Conservation (phyloP, 2,113 vertebrate genomes). For the Uropsilus gracilis region DNA sequence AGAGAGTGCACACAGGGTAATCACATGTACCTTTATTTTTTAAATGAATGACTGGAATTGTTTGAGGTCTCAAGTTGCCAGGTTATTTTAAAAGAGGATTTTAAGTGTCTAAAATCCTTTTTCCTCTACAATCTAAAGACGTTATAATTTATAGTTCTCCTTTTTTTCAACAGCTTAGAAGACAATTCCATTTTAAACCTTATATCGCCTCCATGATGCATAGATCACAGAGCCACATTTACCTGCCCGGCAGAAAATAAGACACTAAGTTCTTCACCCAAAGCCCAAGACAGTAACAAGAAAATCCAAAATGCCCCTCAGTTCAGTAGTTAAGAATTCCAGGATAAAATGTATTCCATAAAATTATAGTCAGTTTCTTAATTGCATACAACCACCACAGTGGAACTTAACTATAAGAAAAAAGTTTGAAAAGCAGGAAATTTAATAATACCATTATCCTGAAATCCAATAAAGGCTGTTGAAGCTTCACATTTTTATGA, state of each 20-base stretch:
- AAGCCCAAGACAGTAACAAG: background rate
- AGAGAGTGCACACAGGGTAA: background rate
- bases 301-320: background rate
- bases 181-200: background rate
- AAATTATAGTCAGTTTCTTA: background rate
- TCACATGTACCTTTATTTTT: background rate
- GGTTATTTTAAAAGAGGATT: background rate
- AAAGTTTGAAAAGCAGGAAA: constrained; percentile 66
- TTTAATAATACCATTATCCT: constrained; percentile 63
- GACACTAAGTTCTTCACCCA: background rate
- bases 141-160: background rate
- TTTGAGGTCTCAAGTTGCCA: background rate
- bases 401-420: constrained; percentile 51
- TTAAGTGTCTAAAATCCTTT: background rate
- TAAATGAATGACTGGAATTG: background rate
- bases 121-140: background rate
- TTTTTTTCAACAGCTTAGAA: background rate
- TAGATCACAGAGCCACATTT: background rate
- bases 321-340: background rate
- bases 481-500: constrained; percentile 64
- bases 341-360: background rate
- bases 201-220: background rate
- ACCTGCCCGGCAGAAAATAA: background rate
- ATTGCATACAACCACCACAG: constrained; percentile 34
- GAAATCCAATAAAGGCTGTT: constrained; percentile 61